These are phyloP conservation scores for Cetonia aurata DNA, from an alignment of 2,888 invertebrate genomes.

Conservation along the genomic window DNA sequence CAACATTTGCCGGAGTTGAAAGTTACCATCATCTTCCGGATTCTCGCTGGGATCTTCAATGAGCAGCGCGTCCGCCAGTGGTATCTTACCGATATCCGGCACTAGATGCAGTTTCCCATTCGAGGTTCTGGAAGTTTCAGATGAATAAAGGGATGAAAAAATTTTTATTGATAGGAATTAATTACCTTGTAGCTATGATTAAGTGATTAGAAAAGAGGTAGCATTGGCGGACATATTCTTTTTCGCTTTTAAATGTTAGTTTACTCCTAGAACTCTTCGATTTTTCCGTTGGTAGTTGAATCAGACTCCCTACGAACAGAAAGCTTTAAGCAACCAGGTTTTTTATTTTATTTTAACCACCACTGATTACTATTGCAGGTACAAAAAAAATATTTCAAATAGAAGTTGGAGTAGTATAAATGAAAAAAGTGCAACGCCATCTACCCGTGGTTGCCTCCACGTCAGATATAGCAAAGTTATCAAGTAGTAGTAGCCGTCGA, in stretches of 20 bases:
- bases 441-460: too few species aligned
- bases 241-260: conserved; percentile 75
- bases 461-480: too few species aligned
- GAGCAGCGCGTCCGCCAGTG: conserved; percentile 85
- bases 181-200: conserved; percentile 82
- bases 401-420: too few species aligned
- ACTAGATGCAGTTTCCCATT: conserved; percentile 89
- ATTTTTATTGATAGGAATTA: not conserved
- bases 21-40: conserved; percentile 77
- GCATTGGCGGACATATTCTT: conserved; percentile 82
- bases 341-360: not conserved
- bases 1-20: conserved; percentile 3
- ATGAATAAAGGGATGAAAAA: too few species aligned
- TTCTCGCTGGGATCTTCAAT: conserved; percentile 86
- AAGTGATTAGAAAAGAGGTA: conserved; percentile 93
- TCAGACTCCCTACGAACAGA: conserved; percentile 74
- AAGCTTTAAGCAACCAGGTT: not conserved
- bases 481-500: too few species aligned
- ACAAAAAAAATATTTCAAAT: too few species aligned
- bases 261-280: conserved; percentile 72
- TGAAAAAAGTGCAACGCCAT: too few species aligned
- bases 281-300: conserved; percentile 78
- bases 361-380: too few species aligned
- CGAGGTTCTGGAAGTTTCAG: conserved; percentile 69
- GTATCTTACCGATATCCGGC: conserved; percentile 85